Evolutionary conservation across 2,113 vertebrate genomes (phyloP), one percentile per base, ranked within the genome.

Genomic region (Psittacara wagleri): DNA sequence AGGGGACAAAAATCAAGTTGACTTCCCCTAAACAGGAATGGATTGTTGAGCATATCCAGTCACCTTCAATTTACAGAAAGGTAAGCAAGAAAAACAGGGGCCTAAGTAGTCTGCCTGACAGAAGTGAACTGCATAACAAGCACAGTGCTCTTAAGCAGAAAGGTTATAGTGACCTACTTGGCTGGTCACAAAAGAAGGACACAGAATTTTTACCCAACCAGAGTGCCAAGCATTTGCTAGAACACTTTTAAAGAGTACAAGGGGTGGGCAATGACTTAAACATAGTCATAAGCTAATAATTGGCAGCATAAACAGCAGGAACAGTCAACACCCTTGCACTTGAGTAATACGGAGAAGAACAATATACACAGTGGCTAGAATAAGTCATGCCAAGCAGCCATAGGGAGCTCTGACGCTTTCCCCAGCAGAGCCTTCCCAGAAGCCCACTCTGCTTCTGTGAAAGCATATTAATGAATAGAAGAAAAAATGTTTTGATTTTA

Each of bases 161-260:
- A 68, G 88, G 75, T 23, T 24, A 10, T 1, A 11, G 44, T 8
- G 67, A 86, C 92, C 83, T n/a, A 3, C 51, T 1, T 2, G 43
- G 70, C 15, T 4, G 20, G 10, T 13, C 9, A 29, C 49, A 24
- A 20, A 27, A 35, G 37, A 17, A 18, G 14, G 4, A 33, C 19
- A 22, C 18, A 4, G 20, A 4, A 4, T 9, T 44, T 67, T 17
- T 16, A 9, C 33, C 17, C 1, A 16, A 10, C 49, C 10, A 43
- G 15, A 84, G 33, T 52, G 19, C 3, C 0, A 0, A 3, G 49
- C 0, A 20, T 3, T 29, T 35, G 25, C 70, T 29, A 0, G 13
- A 67, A 27, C 46, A 3, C 74, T 6, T 20, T 2, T 10, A 37
- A 39, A 37, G 22, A 7, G 28, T 7, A 1, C 14, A 3, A 37